Conservation (phyloP, 2,113 vertebrate species). For the Pollimyrus isidori region DNA sequence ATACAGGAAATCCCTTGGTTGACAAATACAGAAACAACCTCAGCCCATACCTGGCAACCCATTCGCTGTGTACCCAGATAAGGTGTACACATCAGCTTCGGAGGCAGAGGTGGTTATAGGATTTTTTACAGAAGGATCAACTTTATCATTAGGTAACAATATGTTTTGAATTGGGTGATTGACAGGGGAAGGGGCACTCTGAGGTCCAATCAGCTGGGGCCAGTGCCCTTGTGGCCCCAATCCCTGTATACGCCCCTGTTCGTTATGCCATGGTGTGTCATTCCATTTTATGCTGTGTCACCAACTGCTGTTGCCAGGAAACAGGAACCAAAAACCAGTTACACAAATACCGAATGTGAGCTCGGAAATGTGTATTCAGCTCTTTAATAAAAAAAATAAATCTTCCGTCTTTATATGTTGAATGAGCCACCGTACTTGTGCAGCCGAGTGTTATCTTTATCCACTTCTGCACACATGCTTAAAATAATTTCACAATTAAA, state of each 20-base stretch:
- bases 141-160: background rate
- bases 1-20: background rate
- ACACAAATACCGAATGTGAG: background rate
- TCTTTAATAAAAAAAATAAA: background rate
- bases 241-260: background rate
- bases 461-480: background rate
- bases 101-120: background rate
- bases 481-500: slow-evolving; percentile 2
- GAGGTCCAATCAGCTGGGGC: background rate
- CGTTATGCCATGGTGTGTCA: background rate
- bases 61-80: background rate
- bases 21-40: background rate
- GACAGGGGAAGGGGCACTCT: background rate
- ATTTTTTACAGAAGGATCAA: background rate
- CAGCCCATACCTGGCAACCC: background rate
- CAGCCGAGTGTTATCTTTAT: background rate
- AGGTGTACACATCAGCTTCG: background rate
- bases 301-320: background rate
- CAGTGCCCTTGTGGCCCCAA: background rate
- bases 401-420: background rate
- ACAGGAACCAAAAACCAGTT: background rate
- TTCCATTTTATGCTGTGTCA: background rate
- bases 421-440: background rate
- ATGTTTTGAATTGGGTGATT: background rate
- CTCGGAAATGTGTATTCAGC: background rate